Evolutionary conservation across 2,113 vertebrate species (phyloP), one percentile per base, ranked within the genome.

Genomic region (Entelurus aequoreus): DNA sequence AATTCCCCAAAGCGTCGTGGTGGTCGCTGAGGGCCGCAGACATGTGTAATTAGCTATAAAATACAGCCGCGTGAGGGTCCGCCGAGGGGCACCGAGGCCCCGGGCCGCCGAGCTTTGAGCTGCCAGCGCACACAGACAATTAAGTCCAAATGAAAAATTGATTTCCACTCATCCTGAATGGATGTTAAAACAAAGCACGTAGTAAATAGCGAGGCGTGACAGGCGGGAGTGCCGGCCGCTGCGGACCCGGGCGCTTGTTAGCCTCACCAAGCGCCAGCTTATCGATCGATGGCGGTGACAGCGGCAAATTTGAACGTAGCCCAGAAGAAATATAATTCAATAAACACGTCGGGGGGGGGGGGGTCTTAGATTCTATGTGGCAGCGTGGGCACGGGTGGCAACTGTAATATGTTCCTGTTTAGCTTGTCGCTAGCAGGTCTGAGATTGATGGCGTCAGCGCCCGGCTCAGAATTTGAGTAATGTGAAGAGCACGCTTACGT

Each of bases 111-210:
- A 76, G 80, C 86, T 79, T 83, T 81, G 78, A 81, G 86, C 81
- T 80, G 80, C 82, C 83, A 74, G 16, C 50, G 65, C 64, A 66
- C 79, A 72, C 58, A 86, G 71, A 83, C 84, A 86, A 86, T 88
- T 88, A 85, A 78, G 81, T 80, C 86, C 81, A 85, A 86, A 88
- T 86, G 83, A 84, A 88, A 88, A 86, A 88, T 88, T 85, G 84
- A 86, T 88, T 86, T 86, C 81, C 83, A 84, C 81, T 88, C 86
- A 83, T 81, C 76, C 73, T 78, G 86, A 88, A 88, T 85, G 83
- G 84, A 88, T 84, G 81, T 84, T 88, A 86, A 86, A 86, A 88
- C 83, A 85, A 86, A 88, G 84, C 81, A 81, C 53, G 76, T 80
- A 81, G 85, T 88, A 88, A 88, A 88, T 84, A 86, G 63, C 68